These are phyloP conservation scores for Sapajus apella DNA, from an alignment of 2,113 vertebrate species.

Conservation along the genomic window DNA sequence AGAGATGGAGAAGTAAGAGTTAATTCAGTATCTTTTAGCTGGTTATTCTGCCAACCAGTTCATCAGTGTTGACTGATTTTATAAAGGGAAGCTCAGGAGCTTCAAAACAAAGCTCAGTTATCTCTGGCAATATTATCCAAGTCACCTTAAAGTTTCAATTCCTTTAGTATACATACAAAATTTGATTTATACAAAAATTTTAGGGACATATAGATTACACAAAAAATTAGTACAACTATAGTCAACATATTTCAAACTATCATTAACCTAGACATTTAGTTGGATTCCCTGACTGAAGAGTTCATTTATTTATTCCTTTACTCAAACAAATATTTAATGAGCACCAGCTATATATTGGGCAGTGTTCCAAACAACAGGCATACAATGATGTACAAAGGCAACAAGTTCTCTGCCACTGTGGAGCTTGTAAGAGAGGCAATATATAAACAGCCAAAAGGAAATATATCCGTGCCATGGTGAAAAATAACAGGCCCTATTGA, in stretches of 20 bases:
- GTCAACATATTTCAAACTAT: not conserved
- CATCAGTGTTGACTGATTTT: too few species aligned
- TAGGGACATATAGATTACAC: not conserved
- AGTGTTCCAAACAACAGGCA: not conserved
- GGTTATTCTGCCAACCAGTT: not conserved
- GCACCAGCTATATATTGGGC: not conserved
- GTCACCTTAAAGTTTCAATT: not conserved
- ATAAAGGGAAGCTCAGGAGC: not conserved
- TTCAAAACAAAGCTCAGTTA: not conserved
- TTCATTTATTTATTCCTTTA: not conserved
- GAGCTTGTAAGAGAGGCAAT: not conserved
- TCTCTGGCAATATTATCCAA: slow-evolving; percentile 2
- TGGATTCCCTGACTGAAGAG: not conserved
- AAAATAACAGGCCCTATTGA: not conserved
- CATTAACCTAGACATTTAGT: not conserved
- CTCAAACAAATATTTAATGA: not conserved
- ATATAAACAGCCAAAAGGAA: not conserved
- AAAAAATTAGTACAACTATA: not conserved
- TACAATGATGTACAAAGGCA: not conserved
- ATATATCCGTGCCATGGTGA: not conserved
- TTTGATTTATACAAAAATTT: slow-evolving; percentile 8
- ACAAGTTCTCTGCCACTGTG: not conserved
- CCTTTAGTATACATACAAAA: not conserved
- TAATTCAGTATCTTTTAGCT: not conserved
- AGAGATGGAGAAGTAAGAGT: not conserved